Conservation (phyloP, 2,888 invertebrate genomes). For the Silvanus unidentatus region DNA sequence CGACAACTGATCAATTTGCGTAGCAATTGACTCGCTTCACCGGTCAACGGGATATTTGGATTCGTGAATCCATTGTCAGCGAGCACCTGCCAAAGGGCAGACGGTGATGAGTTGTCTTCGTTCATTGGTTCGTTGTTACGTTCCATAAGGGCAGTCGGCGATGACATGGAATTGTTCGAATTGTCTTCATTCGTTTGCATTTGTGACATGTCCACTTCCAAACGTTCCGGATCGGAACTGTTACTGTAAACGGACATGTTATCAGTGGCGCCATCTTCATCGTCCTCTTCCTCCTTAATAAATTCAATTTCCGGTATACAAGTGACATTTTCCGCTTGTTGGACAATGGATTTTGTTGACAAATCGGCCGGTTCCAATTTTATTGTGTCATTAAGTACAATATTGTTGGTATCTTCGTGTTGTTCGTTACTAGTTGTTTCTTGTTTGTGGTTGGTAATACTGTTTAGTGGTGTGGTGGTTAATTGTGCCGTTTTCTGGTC, state of each 20-base stretch:
- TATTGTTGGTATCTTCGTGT: too few species aligned
- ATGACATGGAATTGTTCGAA: conserved; percentile 42
- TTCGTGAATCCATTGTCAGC: conserved; percentile 52
- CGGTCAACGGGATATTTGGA: conserved; percentile 46
- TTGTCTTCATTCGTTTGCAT: conserved; percentile 44
- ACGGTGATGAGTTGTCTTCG: conserved; percentile 17
- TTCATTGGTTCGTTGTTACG: conserved; percentile 21
- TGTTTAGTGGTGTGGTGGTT: conserved; percentile 25
- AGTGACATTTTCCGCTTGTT: conserved; percentile 37
- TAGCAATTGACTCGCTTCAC: conserved; percentile 70
- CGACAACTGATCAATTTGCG: conserved; percentile 72
- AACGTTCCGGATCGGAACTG: conserved; percentile 67
- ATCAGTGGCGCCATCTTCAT: conserved; percentile 15
- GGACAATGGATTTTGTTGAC: conserved; percentile 30
- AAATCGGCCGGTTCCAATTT: conserved; percentile 41
- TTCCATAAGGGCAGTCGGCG: conserved; percentile 27
- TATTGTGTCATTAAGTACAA: not conserved
- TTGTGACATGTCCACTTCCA: conserved; percentile 64
- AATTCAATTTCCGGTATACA: conserved; percentile 44
- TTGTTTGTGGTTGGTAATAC: conserved; percentile 22
- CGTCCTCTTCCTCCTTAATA: conserved; percentile 39
- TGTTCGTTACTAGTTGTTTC: too few species aligned
- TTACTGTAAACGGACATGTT: conserved; percentile 54
- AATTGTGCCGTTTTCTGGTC: conserved; percentile 22
- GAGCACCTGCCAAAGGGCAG: conserved; percentile 52